Evolutionary conservation across 1,140 invertebrate species (phyloP).

Genomic region (Drosophila fuyamai): DNA sequence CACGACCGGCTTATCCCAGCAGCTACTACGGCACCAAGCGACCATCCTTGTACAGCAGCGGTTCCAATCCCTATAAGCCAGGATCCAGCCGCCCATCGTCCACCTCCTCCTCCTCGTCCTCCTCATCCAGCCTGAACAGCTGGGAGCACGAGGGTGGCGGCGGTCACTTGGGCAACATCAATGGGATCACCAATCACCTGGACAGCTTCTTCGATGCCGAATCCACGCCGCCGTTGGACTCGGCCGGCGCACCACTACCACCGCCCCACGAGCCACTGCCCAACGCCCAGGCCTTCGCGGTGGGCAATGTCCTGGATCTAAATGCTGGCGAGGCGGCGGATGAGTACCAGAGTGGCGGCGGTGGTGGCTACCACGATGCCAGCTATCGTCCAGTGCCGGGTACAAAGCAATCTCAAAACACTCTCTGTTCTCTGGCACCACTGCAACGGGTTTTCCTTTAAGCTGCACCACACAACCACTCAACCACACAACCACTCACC

Average conservation of each 20-base stretch:
- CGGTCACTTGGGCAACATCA: slow-evolving; percentile 53
- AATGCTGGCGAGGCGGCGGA: slow-evolving; percentile 78
- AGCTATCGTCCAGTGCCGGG: slow-evolving; percentile 83
- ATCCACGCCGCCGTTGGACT: slow-evolving; percentile 22
- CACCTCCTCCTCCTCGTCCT: slow-evolving; percentile 14
- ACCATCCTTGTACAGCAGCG: slow-evolving; percentile 45
- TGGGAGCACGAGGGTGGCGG: slow-evolving; percentile 81
- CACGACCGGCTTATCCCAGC: slow-evolving; percentile 60
- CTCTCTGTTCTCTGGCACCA: slow-evolving; percentile 37
- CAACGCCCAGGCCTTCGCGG: slow-evolving; percentile 74
- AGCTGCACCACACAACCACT: slow-evolving; percentile 31
- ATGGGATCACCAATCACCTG: slow-evolving; percentile 79
- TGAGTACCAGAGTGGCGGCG: slow-evolving; percentile 60
- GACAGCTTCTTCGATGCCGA: slow-evolving; percentile 81
- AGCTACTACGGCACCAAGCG: slow-evolving; percentile 78
- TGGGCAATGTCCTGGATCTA: slow-evolving; percentile 78
- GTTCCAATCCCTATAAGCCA: slow-evolving; percentile 68
- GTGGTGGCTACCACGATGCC: slow-evolving; percentile 56
- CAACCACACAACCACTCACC: slow-evolving; percentile 6
- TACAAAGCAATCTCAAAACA: slow-evolving; percentile 55
- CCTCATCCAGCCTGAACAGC: slow-evolving; percentile 48
- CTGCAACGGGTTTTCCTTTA: slow-evolving; percentile 34
- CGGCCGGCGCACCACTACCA: slow-evolving; percentile 21
- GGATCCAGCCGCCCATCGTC: slow-evolving; percentile 24
- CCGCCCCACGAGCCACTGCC: slow-evolving; percentile 50